A percentile compares a stretch with the other conserved stretches of the same genome.
These are phyloP conservation scores for Crenichthys baileyi DNA, from an alignment of 2,797 vertebrate genomes.

Conservation along the genomic window DNA sequence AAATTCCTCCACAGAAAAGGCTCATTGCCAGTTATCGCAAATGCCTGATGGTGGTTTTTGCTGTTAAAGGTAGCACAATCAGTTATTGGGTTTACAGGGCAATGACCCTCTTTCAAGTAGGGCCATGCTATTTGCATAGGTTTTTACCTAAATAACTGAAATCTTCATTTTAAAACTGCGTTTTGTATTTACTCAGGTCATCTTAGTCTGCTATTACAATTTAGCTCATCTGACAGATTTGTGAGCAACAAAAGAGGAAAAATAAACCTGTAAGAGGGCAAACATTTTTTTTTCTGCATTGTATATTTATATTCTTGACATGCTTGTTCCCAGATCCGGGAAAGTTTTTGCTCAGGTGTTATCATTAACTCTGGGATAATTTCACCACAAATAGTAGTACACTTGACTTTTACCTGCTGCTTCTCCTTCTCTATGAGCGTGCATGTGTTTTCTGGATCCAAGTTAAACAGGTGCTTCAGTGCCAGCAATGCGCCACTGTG, in stretches of 20 bases:
- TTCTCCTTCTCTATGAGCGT: conserved; percentile 24
- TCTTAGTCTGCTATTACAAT: neutral
- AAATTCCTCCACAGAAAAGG: too few species aligned
- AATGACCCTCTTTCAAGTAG: too few species aligned
- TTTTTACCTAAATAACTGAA: neutral
- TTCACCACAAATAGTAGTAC: conserved; percentile 35
- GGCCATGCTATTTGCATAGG: neutral
- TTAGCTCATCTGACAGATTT: neutral
- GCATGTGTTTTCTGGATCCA: conserved; percentile 38
- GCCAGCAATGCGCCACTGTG: conserved; percentile 52
- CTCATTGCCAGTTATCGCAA: too few species aligned
- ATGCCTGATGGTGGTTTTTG: too few species aligned
- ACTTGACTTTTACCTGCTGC: conserved; percentile 24
- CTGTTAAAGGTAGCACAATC: too few species aligned
- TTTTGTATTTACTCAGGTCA: neutral
- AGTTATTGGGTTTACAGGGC: too few species aligned
- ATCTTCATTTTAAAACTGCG: neutral
- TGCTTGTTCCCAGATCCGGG: neutral
- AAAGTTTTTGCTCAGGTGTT: conserved; percentile 53
- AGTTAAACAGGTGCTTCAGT: conserved; percentile 67
- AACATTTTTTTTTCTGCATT: neutral
- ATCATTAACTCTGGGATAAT: conserved; percentile 43
- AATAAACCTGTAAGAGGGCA: neutral
- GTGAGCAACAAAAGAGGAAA: neutral
- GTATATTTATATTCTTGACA: conserved; percentile 28